phyloP scores from a whole-genome alignment of 2,888 invertebrate genomes.

The Melipona bicolor region DNA sequence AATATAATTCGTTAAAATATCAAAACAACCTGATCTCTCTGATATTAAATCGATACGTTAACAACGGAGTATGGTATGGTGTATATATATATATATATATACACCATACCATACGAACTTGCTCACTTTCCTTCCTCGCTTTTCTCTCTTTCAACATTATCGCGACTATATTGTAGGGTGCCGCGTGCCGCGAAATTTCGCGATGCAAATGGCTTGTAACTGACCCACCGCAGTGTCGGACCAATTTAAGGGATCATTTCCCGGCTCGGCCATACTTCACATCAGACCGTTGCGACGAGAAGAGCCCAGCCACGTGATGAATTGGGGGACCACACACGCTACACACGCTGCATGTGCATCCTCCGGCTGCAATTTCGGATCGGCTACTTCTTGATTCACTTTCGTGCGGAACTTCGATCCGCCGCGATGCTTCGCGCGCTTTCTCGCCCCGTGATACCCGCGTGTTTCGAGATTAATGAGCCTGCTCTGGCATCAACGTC shows the following conservation, averaged over 20 bases:
- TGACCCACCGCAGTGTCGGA: conserved; percentile 82
- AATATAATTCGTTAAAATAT: too few species aligned
- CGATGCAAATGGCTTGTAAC: conserved; percentile 78
- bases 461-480: conserved; percentile 13
- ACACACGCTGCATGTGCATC: conserved; percentile 47
- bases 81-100: too few species aligned
- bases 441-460: neutral
- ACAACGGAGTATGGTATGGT: too few species aligned
- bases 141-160: neutral
- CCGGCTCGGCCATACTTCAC: conserved; percentile 76
- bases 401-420: conserved; percentile 49
- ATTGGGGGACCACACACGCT: conserved; percentile 77
- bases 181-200: conserved; percentile 64
- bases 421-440: conserved; percentile 10
- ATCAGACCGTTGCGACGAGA: conserved; percentile 79
- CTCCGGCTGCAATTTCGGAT: conserved; percentile 58
- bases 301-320: conserved; percentile 70
- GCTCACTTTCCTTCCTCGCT: neutral
- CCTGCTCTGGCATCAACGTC: neutral
- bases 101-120: too few species aligned
- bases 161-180: neutral
- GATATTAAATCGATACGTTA: neutral
- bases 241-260: conserved; percentile 83
- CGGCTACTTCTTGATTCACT: conserved; percentile 47
- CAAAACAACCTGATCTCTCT: neutral